These are phyloP conservation scores for Phacellophora camtschatica DNA, from an alignment of 30 jellyfish, hydroid and myxozoan species.

Conservation along the genomic window DNA sequence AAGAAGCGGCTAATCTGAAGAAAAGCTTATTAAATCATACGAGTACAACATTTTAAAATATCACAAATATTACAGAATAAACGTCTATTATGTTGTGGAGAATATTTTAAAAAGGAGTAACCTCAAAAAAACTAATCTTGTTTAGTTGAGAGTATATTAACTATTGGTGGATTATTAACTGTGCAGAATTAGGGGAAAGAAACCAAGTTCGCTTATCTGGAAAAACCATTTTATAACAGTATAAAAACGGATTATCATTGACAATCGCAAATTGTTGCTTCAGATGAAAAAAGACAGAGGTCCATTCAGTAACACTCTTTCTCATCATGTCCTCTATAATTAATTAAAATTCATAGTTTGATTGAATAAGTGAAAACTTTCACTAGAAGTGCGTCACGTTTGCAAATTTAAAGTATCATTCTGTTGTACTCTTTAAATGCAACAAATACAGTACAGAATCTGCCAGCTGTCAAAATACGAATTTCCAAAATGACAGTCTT, in stretches of 20 bases:
- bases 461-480: too few relatives aligned
- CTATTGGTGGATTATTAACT: neutral
- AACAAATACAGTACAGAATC: too few relatives aligned
- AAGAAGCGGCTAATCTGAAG: neutral
- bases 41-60: neutral
- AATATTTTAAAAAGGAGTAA: conserved; percentile 6
- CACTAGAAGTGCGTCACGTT: too few relatives aligned
- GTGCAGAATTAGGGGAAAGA: neutral
- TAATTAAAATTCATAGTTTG: too few relatives aligned
- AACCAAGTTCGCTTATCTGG: neutral
- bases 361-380: too few relatives aligned
- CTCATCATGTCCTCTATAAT: too few relatives aligned
- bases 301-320: too few relatives aligned
- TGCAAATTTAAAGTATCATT: too few relatives aligned
- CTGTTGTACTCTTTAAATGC: too few relatives aligned
- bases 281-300: too few relatives aligned
- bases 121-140: conserved; percentile 28
- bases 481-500: too few relatives aligned
- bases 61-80: neutral
- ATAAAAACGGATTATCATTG: neutral
- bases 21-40: neutral
- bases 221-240: neutral
- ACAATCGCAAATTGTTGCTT: neutral
- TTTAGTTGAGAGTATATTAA: conserved; percentile 1
- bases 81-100: neutral